phyloP scores from a whole-genome alignment of 1,140 invertebrate species.

The Cherax quadricarinatus region DNA sequence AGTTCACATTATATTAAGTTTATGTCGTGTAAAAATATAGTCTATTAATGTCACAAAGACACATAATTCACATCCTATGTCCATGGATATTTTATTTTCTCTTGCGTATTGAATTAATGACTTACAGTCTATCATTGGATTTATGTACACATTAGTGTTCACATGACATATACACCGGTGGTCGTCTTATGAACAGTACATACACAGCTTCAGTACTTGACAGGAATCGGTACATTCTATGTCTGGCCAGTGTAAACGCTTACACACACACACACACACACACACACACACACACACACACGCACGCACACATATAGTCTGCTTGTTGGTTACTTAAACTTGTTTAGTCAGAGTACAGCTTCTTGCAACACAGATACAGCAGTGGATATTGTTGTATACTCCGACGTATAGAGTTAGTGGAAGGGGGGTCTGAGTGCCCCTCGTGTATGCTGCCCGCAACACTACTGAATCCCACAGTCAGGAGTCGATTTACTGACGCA shows the following conservation, averaged over 20 bases:
- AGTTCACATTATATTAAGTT: too few relatives aligned
- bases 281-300: background rate
- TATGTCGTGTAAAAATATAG: background rate
- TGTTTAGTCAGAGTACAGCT: background rate
- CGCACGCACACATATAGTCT: background rate
- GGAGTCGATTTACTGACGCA: too few relatives aligned
- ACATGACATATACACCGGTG: slow-evolving; percentile 30
- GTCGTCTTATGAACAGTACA: slow-evolving; percentile 21
- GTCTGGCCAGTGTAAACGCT: background rate
- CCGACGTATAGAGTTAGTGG: too few relatives aligned
- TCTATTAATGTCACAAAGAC: background rate
- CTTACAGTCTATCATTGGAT: background rate
- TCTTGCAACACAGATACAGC: background rate
- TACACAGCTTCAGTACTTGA: slow-evolving; percentile 19
- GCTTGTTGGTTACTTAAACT: background rate
- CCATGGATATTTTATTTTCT: background rate
- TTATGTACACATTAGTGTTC: slow-evolving; percentile 27
- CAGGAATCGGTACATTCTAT: slow-evolving; percentile 1
- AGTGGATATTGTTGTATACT: background rate
- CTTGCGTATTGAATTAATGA: background rate
- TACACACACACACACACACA: background rate
- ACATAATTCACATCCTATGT: background rate
- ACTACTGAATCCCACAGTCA: too few relatives aligned
- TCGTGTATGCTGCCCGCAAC: too few relatives aligned
- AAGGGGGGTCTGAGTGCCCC: too few relatives aligned